Evolutionary conservation across 23 tunicate genomes (phyloP).

Genomic region (Pegea sp.): DNA sequence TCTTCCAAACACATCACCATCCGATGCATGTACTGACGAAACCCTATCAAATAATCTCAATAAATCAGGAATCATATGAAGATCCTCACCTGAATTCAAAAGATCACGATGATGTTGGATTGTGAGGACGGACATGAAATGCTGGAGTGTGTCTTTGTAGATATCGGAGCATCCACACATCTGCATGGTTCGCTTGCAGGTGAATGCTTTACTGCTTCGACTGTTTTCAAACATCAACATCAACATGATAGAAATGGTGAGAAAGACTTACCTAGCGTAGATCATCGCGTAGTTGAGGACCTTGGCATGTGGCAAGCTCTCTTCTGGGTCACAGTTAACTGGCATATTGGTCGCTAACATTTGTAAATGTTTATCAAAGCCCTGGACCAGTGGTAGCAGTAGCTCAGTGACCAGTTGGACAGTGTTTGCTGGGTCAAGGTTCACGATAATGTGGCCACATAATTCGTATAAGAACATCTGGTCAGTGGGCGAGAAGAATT

Average conservation of each 20-base stretch:
- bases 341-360: slow-evolving; percentile 15
- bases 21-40: slow-evolving; percentile 89
- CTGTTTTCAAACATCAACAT: slow-evolving; percentile 4
- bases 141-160: slow-evolving; percentile 57
- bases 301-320: background rate
- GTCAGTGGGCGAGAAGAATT: slow-evolving; percentile 52
- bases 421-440: slow-evolving; percentile 22
- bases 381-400: slow-evolving; percentile 75
- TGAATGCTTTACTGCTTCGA: slow-evolving; percentile 89
- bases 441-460: slow-evolving; percentile 60
- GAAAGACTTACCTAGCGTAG: slow-evolving; percentile 43
- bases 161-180: slow-evolving; percentile 53
- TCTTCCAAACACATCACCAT: slow-evolving; percentile 97
- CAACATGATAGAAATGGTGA: background rate
- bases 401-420: slow-evolving; percentile 39
- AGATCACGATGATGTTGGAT: slow-evolving; percentile 26
- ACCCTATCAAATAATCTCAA: slow-evolving; percentile 8
- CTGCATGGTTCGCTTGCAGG: slow-evolving; percentile 72
- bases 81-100: slow-evolving; percentile 34
- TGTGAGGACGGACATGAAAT: slow-evolving; percentile 47
- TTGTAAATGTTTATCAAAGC: slow-evolving; percentile 21
- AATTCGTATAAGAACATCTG: slow-evolving; percentile 73
- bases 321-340: background rate
- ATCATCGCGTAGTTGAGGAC: slow-evolving; percentile 69
- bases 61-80: background rate